Base-by-base conservation (phyloP, 2,888 invertebrate genomes). In the Artemia sinica region DNA sequence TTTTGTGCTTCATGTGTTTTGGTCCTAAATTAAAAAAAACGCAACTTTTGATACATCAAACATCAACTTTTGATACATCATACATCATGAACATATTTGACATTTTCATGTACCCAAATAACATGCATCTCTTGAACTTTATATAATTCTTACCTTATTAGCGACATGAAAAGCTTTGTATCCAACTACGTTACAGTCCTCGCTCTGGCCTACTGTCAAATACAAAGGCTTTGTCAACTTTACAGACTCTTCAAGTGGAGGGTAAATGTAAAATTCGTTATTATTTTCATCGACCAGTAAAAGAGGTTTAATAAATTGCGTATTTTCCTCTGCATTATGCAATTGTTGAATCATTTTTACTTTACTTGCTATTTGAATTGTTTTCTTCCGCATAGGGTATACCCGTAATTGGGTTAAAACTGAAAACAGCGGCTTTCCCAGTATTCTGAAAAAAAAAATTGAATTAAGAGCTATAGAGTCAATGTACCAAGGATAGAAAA, bases 391-490 rank as follows among this genome's bases (percentile, higher is more conserved):
- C 81, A 71, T 82, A 84, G 13, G 83, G 79, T 65, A 83, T 82
- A 9, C 98, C 98, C 68, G 85, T 88, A 72, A 97, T 89, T 0
- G 97, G 97, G 81, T 98, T 89, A 77, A 98, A 87, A 14, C 85
- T 84, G 72, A 85, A 84, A 41, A 93, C 75, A n/a, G 88, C 77
- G 5, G 87, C 86, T 73, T 86, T 83, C 52, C 83, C 84, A 0
- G 83, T 82, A 50, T 77, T 78, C 85, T 86, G 74, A 18, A 71
- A 73, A 71, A 73, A 72, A 74, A 70, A 65, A 48, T 12, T 18
- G 18, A 68, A 8, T 48, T 71, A 73, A 48, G n/a, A 67, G 7
- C 49, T n/a, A 67, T 0, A 70, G 13, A 6, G 51, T 50, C 3
- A 66, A 68, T 49, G 66, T 49, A 41, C 58, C 41, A 41, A 14